Evolutionary conservation across 1,140 invertebrate genomes (phyloP), one percentile per base, ranked within the genome.

Genomic region (Scylla paramamosain): DNA sequence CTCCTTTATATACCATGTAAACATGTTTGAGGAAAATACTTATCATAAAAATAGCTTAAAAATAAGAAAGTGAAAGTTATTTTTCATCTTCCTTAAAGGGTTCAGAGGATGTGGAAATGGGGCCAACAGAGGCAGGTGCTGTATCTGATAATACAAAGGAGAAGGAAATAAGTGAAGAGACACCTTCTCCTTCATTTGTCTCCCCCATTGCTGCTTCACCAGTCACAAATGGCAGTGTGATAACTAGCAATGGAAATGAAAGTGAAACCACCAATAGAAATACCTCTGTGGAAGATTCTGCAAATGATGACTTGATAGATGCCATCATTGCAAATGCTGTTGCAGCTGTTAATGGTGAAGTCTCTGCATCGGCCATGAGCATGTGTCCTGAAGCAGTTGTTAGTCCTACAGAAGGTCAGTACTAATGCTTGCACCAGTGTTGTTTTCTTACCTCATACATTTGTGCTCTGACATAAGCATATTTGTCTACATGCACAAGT

Each of bases 401-500:
- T 25, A 94, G 93, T 90, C 93, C 93, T 29, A 91, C 88, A 39
- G 93, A 94, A 94, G 93, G 93, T 94, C 25, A 91, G 88, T 89
- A 48, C 29, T 46, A 20, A 94, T 0, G 84, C 59, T 10, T 28
- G n/a, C 25, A 31, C 20, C 25, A 45, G 0, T 32, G 1, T 39
- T 32, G 77, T 93, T 16, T 93, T 4, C 14, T 48, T 52, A 28
- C 83, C 12, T 31, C 29, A n/a, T 45, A 20, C 4, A 28, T 45
- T 16, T 88, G 86, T 20, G 16, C 52, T 14, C 12, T 59, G 52
- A 59, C 12, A 12, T 14, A 48, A 12, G 12, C 67, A 77, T 77
- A 10, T n/a, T 12, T 77, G 67, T n/a, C 67, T 16, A 12, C 20
- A 25, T 20, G 8, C 67, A 77, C n/a, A 77, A 77, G 25, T 20